Evolutionary conservation across 2,888 invertebrate genomes (phyloP), one percentile per base, ranked within the genome.

Genomic region (Drosophila anceps): DNA sequence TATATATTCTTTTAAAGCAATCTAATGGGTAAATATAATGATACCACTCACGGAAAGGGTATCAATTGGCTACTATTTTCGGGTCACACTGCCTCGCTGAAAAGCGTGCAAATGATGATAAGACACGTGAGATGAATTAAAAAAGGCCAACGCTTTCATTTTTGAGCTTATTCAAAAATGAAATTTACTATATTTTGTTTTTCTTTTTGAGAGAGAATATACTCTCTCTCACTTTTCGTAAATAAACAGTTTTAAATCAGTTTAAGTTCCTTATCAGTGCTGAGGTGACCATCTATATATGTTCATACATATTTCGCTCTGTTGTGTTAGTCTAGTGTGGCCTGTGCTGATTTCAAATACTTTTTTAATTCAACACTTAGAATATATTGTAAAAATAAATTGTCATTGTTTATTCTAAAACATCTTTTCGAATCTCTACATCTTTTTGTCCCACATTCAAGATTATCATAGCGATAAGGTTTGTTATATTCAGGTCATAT

Each of bases 31-130:
- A 94, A 94, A 82, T 96, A 95, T 84, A 91, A 94, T 27, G 92
- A 93, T 48, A 93, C 94, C 1, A 91, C 93, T 0, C 88, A 93
- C 51, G 94, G 94, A 43, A 94, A 95, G 84, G 94, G 95, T 0
- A 94, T 96, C 79, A 96, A 96, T 82, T 96, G 96, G 96, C 94
- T 94, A 67, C 94, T 94, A 12, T 95, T 95, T 92, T 94, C 94
- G 70, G 95, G 95, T 0, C 94, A 95, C 0, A 94, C 93, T 70
- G 94, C 94, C 55, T 95, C 95, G 1, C 92, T 96, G 6, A 93
- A 93, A 68, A 93, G 94, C 69, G 94, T 95, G 0, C 94, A 94
- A 84, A 95, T 96, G 94, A 94, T 95, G 94, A 94, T 96, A 58
- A 93, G 95, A 53, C 95, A 1, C 4, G 8, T 10, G 35, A 33